Evolutionary conservation across 1,140 invertebrate species (phyloP), one percentile per base, ranked within the genome.

Genomic region (Tetramorium simillimum): DNA sequence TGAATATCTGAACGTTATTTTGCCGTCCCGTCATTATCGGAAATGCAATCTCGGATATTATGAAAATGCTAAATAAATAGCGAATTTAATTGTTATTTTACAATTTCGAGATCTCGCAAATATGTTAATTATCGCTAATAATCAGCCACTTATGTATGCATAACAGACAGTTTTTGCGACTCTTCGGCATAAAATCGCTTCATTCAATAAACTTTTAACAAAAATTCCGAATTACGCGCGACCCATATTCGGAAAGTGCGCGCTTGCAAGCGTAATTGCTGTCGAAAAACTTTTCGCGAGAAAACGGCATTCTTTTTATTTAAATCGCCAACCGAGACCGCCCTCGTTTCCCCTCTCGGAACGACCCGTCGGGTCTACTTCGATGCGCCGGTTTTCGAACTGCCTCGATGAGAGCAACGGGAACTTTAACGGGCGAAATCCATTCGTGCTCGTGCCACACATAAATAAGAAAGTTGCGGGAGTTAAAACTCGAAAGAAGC

Each of bases 401-500:
- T 77, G 69, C 58, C 63, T 87, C 87, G 72, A 86, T 70, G 88
- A 63, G 58, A 75, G 58, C 77, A 63, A 49, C 69, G 75, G 24
- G 65, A 90, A 91, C 81, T 90, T 86, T 87, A 88, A 89, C 91
- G 65, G 87, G 89, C 89, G 91, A 93, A 93, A 93, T 93, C 91
- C 91, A 93, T 93, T 93, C 89, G 90, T 89, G 70, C 86, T 85
- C 90, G 87, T 93, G 91, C 88, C 76, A 86, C 88, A 92, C 92
- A 93, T 94, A 93, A 94, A 94, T 94, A 94, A 94, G 92, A 91
- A 93, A 94, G 92, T 94, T 94, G 90, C 86, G 73, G 24, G 85
- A 93, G 93, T 93, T 94, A 92, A 94, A 94, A 93, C 82, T 94
- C 67, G 90, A 92, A 89, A 82, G 80, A 76, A 87, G 82, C 72